Conservation (phyloP, 1,140 invertebrate species). For the Calliphora vicina region DNA sequence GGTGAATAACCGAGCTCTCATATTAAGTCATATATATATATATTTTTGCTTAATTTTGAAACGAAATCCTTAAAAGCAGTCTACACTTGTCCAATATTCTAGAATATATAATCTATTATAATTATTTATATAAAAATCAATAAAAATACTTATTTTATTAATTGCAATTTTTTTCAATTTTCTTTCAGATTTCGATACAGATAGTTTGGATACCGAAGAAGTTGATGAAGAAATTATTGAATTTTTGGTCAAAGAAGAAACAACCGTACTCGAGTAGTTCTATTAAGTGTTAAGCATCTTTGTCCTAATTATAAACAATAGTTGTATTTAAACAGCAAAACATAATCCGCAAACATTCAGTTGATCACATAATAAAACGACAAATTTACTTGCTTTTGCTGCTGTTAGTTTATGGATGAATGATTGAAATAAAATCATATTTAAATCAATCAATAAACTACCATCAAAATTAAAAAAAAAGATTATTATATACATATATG, state of each 20-base stretch:
- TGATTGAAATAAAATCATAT: background rate
- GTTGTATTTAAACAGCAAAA: background rate
- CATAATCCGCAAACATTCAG: background rate
- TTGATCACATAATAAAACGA: background rate
- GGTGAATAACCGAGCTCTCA: too few species aligned
- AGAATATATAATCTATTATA: too few species aligned
- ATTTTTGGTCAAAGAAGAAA: constrained; percentile 98
- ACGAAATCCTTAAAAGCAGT: too few species aligned
- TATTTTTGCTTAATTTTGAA: too few species aligned
- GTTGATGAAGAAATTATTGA: constrained; percentile 95
- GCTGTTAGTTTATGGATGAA: background rate
- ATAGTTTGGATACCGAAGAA: constrained; percentile 86
- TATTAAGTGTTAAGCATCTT: background rate
- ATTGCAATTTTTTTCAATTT: constrained; percentile 43
- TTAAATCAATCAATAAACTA: background rate
- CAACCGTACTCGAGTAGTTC: constrained; percentile 71
- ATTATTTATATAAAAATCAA: too few species aligned
- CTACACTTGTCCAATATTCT: too few species aligned
- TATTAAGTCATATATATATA: too few species aligned
- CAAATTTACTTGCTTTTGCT: constrained; percentile 1
- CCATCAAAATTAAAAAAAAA: background rate
- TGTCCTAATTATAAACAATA: constrained; percentile 23
- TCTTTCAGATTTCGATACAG: constrained; percentile 86
- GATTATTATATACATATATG: background rate
- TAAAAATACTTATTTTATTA: too few species aligned